phyloP scores from a whole-genome alignment of 1,140 invertebrate species.

The Thalassaphorura encarpata region DNA sequence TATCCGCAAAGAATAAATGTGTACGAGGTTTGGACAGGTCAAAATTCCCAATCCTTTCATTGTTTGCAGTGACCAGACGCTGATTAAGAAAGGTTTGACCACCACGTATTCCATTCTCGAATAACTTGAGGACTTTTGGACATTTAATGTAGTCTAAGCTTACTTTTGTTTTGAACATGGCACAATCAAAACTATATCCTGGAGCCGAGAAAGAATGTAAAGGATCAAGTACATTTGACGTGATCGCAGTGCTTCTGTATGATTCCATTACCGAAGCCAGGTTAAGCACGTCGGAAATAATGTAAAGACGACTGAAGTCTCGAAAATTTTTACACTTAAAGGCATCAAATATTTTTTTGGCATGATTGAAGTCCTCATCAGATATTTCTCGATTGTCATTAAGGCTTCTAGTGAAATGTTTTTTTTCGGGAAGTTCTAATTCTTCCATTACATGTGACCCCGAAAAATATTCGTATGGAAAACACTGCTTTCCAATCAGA shows the following conservation, averaged over 20 bases:
- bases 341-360: slow-evolving; percentile 1
- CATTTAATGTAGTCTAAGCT: slow-evolving; percentile 42
- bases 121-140: slow-evolving; percentile 38
- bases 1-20: too few relatives aligned
- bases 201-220: neutral
- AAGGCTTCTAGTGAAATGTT: slow-evolving; percentile 31
- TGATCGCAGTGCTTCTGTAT: slow-evolving; percentile 29
- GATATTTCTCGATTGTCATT: slow-evolving; percentile 10
- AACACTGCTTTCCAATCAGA: neutral
- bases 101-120: slow-evolving; percentile 34
- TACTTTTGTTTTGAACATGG: neutral
- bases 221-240: slow-evolving; percentile 32
- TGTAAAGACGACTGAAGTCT: slow-evolving; percentile 32
- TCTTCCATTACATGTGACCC: neutral
- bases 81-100: too few relatives aligned
- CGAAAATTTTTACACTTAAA: slow-evolving; percentile 22
- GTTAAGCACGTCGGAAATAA: slow-evolving; percentile 29
- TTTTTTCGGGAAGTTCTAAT: slow-evolving; percentile 19
- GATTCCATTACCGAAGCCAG: slow-evolving; percentile 33
- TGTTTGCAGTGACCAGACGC: too few relatives aligned
- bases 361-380: slow-evolving; percentile 12
- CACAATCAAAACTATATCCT: neutral
- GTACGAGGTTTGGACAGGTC: too few relatives aligned
- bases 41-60: too few relatives aligned
- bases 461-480: neutral